Percentiles rank a stretch among this genome's conserved stretches.
Evolutionary conservation across 2,797 vertebrate genomes (phyloP).

Genomic region (Sebastes taczanowskii): DNA sequence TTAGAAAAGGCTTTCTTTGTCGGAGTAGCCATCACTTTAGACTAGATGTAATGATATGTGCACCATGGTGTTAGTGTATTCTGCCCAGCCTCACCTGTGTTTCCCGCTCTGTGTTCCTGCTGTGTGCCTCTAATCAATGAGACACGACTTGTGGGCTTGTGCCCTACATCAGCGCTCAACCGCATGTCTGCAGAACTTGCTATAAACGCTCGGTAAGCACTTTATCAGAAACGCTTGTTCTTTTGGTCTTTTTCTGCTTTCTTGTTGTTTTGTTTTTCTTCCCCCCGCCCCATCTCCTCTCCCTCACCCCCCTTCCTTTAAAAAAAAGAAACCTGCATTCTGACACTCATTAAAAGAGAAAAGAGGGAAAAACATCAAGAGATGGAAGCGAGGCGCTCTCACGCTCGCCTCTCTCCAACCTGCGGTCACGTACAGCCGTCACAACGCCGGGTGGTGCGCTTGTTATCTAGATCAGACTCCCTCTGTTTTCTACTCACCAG

Average conservation of each 20-base stretch:
- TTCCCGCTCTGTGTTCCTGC: slow-evolving; percentile 11
- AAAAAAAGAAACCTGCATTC: slow-evolving; percentile 73
- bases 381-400: slow-evolving; percentile 67
- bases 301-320: slow-evolving; percentile 20
- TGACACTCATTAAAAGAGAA: slow-evolving; percentile 86
- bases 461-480: slow-evolving; percentile 79
- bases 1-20: neutral
- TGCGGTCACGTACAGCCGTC: slow-evolving; percentile 82
- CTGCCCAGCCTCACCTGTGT: slow-evolving; percentile 15
- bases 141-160: slow-evolving; percentile 57
- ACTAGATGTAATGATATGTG: neutral
- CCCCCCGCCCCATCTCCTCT: neutral
- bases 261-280: slow-evolving; percentile 84
- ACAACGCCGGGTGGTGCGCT: slow-evolving; percentile 63
- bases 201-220: slow-evolving; percentile 84
- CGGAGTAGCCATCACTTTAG: neutral
- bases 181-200: slow-evolving; percentile 77
- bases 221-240: slow-evolving; percentile 84
- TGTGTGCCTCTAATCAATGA: slow-evolving; percentile 66
- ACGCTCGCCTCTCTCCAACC: slow-evolving; percentile 78
- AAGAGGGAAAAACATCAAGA: slow-evolving; percentile 80
- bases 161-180: slow-evolving; percentile 75
- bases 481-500: slow-evolving; percentile 54
- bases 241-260: slow-evolving; percentile 82
- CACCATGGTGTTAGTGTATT: slow-evolving; percentile 1